Percentiles rank a stretch among this genome's conserved stretches.
Evolutionary conservation across 2,888 invertebrate species (phyloP).

Genomic region (Amiota communis): DNA sequence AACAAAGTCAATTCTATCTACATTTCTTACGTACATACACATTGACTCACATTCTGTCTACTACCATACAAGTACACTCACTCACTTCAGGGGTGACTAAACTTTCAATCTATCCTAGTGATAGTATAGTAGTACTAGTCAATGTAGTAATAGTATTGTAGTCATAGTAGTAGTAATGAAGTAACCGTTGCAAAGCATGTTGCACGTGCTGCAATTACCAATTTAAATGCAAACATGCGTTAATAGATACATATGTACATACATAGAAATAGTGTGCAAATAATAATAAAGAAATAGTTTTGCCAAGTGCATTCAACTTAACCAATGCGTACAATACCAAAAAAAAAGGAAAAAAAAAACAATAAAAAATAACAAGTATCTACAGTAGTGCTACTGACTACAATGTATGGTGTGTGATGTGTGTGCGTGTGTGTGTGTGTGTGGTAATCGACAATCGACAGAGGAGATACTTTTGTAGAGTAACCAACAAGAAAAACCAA

Average conservation of each 20-base stretch:
- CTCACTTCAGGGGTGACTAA: slow-evolving; percentile 5
- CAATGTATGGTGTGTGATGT: slow-evolving; percentile 3
- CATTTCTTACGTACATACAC: no score
- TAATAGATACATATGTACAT: no score
- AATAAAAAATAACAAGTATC: not conserved
- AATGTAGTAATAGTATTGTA: no score
- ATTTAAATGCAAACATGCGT: slow-evolving; percentile 44
- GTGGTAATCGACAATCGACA: not conserved
- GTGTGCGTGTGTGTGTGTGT: not conserved
- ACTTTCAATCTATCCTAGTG: not conserved
- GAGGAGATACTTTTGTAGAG: not conserved
- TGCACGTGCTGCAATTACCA: slow-evolving; percentile 62
- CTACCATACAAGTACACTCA: not conserved
- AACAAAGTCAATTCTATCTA: no score
- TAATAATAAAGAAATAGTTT: slow-evolving; percentile 3
- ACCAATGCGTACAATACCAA: slow-evolving; percentile 56
- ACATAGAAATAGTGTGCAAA: slow-evolving; percentile 15
- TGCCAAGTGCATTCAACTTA: slow-evolving; percentile 59
- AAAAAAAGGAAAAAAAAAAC: not conserved
- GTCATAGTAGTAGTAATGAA: slow-evolving; percentile 36
- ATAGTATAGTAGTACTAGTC: no score
- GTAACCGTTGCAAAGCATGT: slow-evolving; percentile 54
- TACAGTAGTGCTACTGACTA: not conserved
- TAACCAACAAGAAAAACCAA: slow-evolving; percentile 12
- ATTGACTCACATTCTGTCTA: no score